Evolutionary conservation across 2,797 vertebrate genomes (phyloP), one percentile per base, ranked within the genome.

Genomic region (Chrysolophus pictus): DNA sequence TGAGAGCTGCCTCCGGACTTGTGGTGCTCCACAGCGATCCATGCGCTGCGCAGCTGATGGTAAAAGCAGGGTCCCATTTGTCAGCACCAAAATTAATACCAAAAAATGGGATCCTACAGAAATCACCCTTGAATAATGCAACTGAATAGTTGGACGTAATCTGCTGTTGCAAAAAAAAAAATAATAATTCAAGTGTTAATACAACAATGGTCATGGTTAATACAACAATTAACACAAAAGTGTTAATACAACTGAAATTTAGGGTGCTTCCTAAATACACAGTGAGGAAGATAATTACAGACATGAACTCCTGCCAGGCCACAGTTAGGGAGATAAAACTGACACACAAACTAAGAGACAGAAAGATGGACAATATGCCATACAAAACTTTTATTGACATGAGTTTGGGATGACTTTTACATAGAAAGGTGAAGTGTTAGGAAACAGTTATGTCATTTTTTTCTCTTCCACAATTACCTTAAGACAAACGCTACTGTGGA

Each of bases 351-450:
- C 70, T 22, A 16, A 78, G 56, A 93, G 76, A 90, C 82, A 78
- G 75, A 55, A 76, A 70, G 84, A 91, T 46, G 46, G 58, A 80
- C 79, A 88, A 35, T 84, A 59, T 33, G 62, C 55, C 69, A 14
- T 96, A 97, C 90, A 96, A 96, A 97, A 91, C 72, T 64, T 97
- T 97, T 97, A 97, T 97, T 97, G 89, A 92, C 71, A 24, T 87
- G 87, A 95, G 69, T 86, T 93, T 91, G 75, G 80, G 46, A 91
- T 75, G 77, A 78, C 41, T 42, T 84, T 84, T 91, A 94, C 88
- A 92, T 58, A 86, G 22, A 92, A 86, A 92, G 92, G 72, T 55
- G 82, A 88, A 81, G 71, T 3, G 0, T 65, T 44, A 59, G 79
- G 83, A 77, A 92, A 78, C 39, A 71, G 81, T 62, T 87, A 55